phyloP scores from a whole-genome alignment of 2,888 invertebrate genomes.

The Apocheima hispidaria region DNA sequence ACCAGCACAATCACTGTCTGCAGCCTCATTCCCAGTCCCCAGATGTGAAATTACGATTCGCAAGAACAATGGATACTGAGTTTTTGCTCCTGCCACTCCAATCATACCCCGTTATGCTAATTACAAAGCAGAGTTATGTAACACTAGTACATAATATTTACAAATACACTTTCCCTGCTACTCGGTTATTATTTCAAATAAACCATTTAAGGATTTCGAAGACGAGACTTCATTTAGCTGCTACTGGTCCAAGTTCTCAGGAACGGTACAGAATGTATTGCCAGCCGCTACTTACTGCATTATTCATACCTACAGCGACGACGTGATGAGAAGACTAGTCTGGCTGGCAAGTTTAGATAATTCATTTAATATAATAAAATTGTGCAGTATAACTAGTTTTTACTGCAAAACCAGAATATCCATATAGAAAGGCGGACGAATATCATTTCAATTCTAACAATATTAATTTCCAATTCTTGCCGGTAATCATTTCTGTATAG shows the following conservation, averaged over 20 bases:
- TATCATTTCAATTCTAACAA: neutral
- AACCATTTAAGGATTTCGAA: neutral
- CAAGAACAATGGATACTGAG: conserved; percentile 47
- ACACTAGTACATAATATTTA: conserved; percentile 4
- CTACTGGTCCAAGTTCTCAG: conserved; percentile 46
- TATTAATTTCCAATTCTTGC: conserved; percentile 1
- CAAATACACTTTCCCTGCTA: neutral
- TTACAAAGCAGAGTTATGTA: conserved; percentile 32
- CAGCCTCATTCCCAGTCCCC: conserved; percentile 45
- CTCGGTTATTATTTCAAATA: neutral
- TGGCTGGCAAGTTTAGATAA: conserved; percentile 49
- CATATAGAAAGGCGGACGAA: neutral
- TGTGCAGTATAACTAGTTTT: conserved; percentile 11
- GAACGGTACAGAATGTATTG: conserved; percentile 53
- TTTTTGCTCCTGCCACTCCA: conserved; percentile 43
- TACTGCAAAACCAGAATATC: conserved; percentile 1
- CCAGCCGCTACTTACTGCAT: conserved; percentile 50
- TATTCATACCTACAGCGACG: conserved; percentile 49
- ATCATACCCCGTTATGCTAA: conserved; percentile 35
- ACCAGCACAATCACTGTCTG: conserved; percentile 39
- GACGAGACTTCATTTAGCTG: conserved; percentile 28
- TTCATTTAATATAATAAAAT: conserved; percentile 31
- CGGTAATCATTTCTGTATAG: conserved; percentile 1
- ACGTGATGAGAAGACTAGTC: conserved; percentile 50
- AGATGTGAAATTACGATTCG: conserved; percentile 49